Base-by-base conservation (phyloP, 2,888 invertebrate species). In the Rhogogaster chlorosoma region DNA sequence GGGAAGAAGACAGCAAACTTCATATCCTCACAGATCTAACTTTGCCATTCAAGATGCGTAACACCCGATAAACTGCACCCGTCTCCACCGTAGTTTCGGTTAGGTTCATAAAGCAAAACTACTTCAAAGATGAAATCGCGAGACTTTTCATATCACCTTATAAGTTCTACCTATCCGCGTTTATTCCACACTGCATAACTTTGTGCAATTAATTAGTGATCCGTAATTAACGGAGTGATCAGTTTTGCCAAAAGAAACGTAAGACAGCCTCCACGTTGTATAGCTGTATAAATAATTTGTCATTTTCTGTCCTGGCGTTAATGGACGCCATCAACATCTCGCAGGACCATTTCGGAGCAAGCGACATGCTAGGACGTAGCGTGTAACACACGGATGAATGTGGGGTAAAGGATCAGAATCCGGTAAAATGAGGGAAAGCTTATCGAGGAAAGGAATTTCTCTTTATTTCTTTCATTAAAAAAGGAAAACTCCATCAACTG, bases 41-140 rank as follows among this genome's bases (percentile, higher is more conserved):
- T 57, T 78, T 57, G 38, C 22, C 61, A 57, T 53, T 78, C 29
- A 61, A 78, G 78, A 78, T 78, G 15, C 78, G 57, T 36, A 78
- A 61, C 57, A 36, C n/a, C 78, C 57, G 53, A 57, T 78, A 78
- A 57, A 7, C n/a, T 53, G n/a, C 78, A n/a, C 78, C 78, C 61
- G 57, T 78, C 22, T 57, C 36, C 57, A 61, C 26, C 4, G 22
- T 29, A 75, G 75, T 71, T 71, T 71, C 64, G 12, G 26, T 12
- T 6, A 4, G 29, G 29, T 73, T 73, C 71, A 42, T 73, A 42
- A 42, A 77, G 49, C 22, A 77, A 29, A 77, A 77, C 49, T 49
- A 32, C 26, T 45, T 53, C 67, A 32, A 67, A 32, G 18, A 32
- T 67, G 32, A 67, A 67, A 67, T 67, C 18, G 67, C 6, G 22